Base-by-base conservation (phyloP, 2,888 invertebrate species). In the Bugulina stolonifera region DNA sequence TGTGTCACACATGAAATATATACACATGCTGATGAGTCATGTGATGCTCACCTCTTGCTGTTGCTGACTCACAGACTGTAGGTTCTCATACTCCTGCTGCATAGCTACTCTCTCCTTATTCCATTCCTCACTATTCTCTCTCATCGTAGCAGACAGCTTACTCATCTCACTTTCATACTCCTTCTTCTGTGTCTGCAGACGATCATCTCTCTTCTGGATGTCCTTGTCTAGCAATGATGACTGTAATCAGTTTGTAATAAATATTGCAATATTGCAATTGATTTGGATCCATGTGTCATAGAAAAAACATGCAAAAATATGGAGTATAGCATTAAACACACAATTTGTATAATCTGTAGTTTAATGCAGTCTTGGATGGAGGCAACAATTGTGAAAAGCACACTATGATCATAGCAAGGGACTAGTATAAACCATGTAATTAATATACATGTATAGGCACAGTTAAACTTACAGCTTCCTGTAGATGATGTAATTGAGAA, bases 31-130 rank as follows among this genome's bases (percentile, higher is more conserved):
- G 55, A 23, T 29, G 18, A n/a, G n/a, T n/a, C n/a, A n/a, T n/a
- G n/a, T n/a, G n/a, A 25, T 18, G 32, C 58, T 25, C 71, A 81
- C 81, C 80, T 81, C 80, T 2, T 79, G 78, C 64, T 80, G 76
- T n/a, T 77, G 74, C 74, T 82, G 80, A 71, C 82, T 72, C 71
- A 81, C 82, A 35, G 76, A 73, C 43, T 82, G 75, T 57, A 81
- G 75, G 72, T 80, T 78, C 69, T 75, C 77, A 75, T 82, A 82
- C 73, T 82, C 81, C 54, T 78, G 76, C 74, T 83, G 81, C 69
- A 83, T 75, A 58, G 82, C 82, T 35, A 79, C 77, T 73, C 80
- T 82, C 76, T 83, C 82, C 74, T 78, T 79, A 69, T 76, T 77
- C 82, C 82, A 83, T 35, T 78, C 75, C 1, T 76, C 54, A 71